Evolutionary conservation across 2,113 vertebrate species (phyloP), one percentile per base, ranked within the genome.

Genomic region (Piaya cayana): DNA sequence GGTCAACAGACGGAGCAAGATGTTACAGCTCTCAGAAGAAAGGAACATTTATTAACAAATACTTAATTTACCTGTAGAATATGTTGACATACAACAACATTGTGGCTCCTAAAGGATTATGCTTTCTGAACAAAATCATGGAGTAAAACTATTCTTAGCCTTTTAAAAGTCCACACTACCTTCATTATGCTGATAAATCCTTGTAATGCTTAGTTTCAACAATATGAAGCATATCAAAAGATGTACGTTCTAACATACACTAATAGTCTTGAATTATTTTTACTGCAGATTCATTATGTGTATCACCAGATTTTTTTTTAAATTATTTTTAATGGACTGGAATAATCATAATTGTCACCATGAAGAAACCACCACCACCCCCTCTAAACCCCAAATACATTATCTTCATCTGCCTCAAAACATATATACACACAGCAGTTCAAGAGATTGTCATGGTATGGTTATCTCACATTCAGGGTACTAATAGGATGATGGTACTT

Each of bases 401-500:
- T 82, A 72, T 83, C 36, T 72, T 82, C 75, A 82, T 80, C 53
- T 82, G 90, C 81, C 79, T 93, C 78, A 39, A 86, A 97, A 96
- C 68, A 71, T 72, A 53, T 34, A 39, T 30, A 47, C 26, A n/a
- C 45, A 17, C 49, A 55, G 65, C 5, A 52, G 93, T 87, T 96
- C 90, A 92, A 93, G 82, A 62, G 71, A 64, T 62, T 96, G 86
- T 5, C 81, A 56, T n/a, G 64, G 50, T 26, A 43, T 14, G 8
- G 91, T 91, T 94, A 72, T 88, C 92, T 93, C 90, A 85, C 60
- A 68, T 70, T 95, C 75, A 93, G 88, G 80, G 56, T 91, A 95
- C 88, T 96, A 95, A 96, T 94, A 91, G 81, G 90, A 93, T 96
- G 90, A 95, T 95, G 58, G 72, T 52, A 14, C 64, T 96, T 92